Conservation (phyloP, 1,140 invertebrate genomes). For the Diploscapter pachys region DNA sequence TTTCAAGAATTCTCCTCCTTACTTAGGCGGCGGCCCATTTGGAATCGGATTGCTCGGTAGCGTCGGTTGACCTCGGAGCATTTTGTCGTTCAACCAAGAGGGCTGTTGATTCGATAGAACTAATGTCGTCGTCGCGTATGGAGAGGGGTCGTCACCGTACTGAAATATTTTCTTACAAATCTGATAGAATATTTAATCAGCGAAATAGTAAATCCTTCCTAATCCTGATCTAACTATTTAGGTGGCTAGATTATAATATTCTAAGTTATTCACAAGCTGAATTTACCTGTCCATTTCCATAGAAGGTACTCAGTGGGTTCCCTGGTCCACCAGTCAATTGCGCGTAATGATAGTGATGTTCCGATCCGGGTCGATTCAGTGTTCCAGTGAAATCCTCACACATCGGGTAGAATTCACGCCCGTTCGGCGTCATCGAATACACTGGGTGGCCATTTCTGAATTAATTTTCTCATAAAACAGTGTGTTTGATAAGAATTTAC, state of each 20-base stretch:
- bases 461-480: not conserved
- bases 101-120: constrained; percentile 44
- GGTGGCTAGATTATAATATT: not conserved
- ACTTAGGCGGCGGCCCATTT: constrained; percentile 37
- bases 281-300: constrained; percentile 23
- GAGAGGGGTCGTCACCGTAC: constrained; percentile 51
- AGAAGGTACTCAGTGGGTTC: constrained; percentile 41
- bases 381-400: constrained; percentile 37
- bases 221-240: not conserved
- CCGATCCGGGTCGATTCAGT: constrained; percentile 36
- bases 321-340: constrained; percentile 40
- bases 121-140: constrained; percentile 53
- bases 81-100: constrained; percentile 38
- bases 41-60: constrained; percentile 41
- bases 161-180: constrained; percentile 22
- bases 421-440: constrained; percentile 40
- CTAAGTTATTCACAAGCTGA: not conserved
- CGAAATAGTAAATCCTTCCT: not conserved
- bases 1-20: not conserved
- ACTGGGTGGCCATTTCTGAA: constrained; percentile 22
- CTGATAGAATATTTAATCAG: not conserved
- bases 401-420: constrained; percentile 33
- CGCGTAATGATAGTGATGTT: constrained; percentile 52
- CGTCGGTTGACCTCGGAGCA: constrained; percentile 32
- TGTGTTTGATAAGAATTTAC: not conserved